A percentile compares a stretch with the other conserved stretches of the same genome.
Evolutionary conservation across 2,888 invertebrate species (phyloP).

Genomic region (Hirtodrosophila cameraria): DNA sequence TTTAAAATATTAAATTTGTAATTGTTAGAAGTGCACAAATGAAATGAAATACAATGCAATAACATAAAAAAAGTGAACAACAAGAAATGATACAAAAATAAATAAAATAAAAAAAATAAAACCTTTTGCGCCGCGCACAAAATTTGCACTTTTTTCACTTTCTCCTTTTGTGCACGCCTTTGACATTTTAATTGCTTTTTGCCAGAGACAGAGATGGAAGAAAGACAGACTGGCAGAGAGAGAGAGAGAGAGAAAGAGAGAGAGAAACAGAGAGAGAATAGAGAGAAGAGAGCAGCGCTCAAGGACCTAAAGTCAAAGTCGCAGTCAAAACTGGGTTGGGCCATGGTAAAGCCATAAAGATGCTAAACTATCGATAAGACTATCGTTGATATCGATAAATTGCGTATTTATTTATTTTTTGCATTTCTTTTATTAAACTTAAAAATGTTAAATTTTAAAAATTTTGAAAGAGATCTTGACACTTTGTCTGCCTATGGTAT

Average conservation of each 20-base stretch:
- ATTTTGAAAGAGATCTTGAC: too few species aligned
- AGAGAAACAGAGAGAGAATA: not conserved
- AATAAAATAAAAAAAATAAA: conserved; percentile 20
- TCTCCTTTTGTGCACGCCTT: conserved; percentile 79
- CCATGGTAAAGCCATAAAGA: too few species aligned
- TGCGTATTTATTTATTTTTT: too few species aligned
- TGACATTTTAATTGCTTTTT: conserved; percentile 80
- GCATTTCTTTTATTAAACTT: too few species aligned
- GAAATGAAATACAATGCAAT: conserved; percentile 36
- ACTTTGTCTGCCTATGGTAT: too few species aligned
- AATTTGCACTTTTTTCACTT: conserved; percentile 76
- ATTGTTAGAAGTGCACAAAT: conserved; percentile 56
- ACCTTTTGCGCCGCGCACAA: conserved; percentile 41
- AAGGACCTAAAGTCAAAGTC: conserved; percentile 29
- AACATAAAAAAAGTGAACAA: conserved; percentile 21
- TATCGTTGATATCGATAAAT: too few species aligned
- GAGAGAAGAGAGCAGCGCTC: not conserved
- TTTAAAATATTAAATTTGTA: conserved; percentile 35
- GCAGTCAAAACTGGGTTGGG: conserved; percentile 35
- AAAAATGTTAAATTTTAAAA: too few species aligned
- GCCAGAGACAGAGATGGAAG: conserved; percentile 57
- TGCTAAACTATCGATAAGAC: too few species aligned
- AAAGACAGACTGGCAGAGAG: not conserved
- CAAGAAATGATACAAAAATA: conserved; percentile 20
- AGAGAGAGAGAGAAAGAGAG: not conserved